Evolutionary conservation across 2,113 vertebrate species (phyloP).

Genomic region (Lepidothrix coronata): DNA sequence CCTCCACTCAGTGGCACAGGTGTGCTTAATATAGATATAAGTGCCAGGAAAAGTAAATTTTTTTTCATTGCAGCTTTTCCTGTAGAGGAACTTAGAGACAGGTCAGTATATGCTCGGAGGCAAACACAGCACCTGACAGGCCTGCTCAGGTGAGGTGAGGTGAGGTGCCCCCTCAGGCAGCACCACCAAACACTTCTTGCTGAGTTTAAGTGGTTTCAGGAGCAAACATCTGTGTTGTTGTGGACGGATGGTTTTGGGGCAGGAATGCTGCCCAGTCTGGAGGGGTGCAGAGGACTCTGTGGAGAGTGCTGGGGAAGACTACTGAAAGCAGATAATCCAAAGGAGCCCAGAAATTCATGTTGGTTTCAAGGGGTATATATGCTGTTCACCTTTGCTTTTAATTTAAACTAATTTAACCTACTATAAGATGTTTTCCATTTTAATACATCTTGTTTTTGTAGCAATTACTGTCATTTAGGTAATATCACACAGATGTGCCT

Average conservation of each 20-base stretch:
- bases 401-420: not conserved
- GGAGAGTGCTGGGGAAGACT: no score
- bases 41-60: rapidly evolving
- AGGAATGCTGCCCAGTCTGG: not conserved
- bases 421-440: not conserved
- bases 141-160: rapidly evolving
- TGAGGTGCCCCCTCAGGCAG: rapidly evolving
- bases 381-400: not conserved
- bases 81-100: not conserved
- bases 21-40: rapidly evolving
- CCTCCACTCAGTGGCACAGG: not conserved
- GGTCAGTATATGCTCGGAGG: rapidly evolving
- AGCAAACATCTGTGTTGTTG: not conserved
- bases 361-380: not conserved
- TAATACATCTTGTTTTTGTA: not conserved
- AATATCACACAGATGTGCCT: not conserved
- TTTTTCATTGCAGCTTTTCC: not conserved
- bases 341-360: not conserved
- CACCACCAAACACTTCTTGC: not conserved
- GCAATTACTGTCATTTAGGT: conserved; percentile 12
- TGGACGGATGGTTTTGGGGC: not conserved
- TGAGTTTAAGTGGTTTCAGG: not conserved
- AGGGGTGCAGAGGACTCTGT: not conserved
- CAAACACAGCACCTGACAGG: not conserved
- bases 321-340: not conserved